A percentile compares a stretch with the other conserved stretches of the same genome.
phyloP scores from a whole-genome alignment of 1,140 invertebrate genomes.

The Mactra quadrangularis region DNA sequence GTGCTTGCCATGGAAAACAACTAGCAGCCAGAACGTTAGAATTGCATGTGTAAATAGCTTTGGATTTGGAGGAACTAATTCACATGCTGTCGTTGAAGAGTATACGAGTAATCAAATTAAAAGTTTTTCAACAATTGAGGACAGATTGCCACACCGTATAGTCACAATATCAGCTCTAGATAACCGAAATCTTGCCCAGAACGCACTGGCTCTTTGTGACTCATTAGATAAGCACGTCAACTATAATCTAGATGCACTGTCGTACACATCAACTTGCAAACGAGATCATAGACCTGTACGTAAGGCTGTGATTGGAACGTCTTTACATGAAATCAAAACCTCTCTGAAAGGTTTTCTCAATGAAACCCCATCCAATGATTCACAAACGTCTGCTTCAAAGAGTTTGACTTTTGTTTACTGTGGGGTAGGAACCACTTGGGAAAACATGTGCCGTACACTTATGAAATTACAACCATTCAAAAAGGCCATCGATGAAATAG shows the following conservation, averaged over 20 bases:
- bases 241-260: conserved; percentile 55
- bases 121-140: no score
- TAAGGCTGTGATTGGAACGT: conserved; percentile 2
- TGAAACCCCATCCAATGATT: background rate
- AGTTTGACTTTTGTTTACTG: conserved; percentile 68
- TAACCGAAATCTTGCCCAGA: background rate
- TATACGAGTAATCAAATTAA: no score
- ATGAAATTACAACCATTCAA: conserved; percentile 51
- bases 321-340: conserved; percentile 27
- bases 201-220: conserved; percentile 21
- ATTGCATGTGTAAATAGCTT: conserved; percentile 95
- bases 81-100: conserved; percentile 88
- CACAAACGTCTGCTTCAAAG: background rate
- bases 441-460: conserved; percentile 65
- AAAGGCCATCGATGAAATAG: conserved; percentile 60
- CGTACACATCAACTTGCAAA: conserved; percentile 65
- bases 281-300: conserved; percentile 24
- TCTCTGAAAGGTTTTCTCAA: conserved; percentile 37
- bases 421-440: conserved; percentile 69
- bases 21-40: conserved; percentile 85
- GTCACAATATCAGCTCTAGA: conserved; percentile 15
- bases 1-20: conserved; percentile 90
- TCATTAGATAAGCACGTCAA: background rate
- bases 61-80: conserved; percentile 98
- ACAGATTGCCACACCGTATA: no score